Evolutionary conservation across 1,140 invertebrate species (phyloP).

Genomic region (Trichonephila inaurata): DNA sequence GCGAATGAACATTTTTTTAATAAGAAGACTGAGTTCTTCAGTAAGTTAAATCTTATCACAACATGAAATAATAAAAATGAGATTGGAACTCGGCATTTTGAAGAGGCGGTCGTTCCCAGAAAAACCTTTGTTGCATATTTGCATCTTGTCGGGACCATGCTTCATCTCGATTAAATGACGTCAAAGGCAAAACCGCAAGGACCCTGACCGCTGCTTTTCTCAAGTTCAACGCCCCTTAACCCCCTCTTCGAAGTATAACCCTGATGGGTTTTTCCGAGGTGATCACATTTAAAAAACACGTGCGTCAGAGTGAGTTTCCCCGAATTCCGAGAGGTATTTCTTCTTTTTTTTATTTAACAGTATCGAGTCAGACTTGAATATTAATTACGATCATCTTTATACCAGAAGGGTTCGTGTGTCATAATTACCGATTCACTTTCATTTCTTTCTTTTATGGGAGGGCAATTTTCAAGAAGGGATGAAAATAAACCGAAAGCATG

Average conservation of each 20-base stretch:
- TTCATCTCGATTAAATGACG: neutral
- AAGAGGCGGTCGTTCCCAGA: no score
- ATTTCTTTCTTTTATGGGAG: neutral
- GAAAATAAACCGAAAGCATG: neutral
- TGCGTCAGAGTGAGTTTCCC: neutral
- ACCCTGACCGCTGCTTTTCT: neutral
- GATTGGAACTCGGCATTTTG: no score
- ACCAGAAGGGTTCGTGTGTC: neutral
- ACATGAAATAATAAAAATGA: no score
- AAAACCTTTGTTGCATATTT: no score
- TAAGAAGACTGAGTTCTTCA: no score
- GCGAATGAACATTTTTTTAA: no score
- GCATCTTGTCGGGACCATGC: no score
- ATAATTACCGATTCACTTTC: neutral
- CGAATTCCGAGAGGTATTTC: no score
- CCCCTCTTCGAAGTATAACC: neutral
- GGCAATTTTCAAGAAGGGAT: neutral
- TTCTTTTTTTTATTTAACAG: no score
- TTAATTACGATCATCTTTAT: neutral
- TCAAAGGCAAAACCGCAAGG: neutral
- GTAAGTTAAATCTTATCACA: no score
- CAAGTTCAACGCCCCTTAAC: neutral
- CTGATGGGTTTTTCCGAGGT: neutral
- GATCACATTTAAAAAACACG: neutral
- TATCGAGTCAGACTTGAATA: neutral